Evolutionary conservation across 2,888 invertebrate genomes (phyloP).

Genomic region (Stictocephala bisonia): DNA sequence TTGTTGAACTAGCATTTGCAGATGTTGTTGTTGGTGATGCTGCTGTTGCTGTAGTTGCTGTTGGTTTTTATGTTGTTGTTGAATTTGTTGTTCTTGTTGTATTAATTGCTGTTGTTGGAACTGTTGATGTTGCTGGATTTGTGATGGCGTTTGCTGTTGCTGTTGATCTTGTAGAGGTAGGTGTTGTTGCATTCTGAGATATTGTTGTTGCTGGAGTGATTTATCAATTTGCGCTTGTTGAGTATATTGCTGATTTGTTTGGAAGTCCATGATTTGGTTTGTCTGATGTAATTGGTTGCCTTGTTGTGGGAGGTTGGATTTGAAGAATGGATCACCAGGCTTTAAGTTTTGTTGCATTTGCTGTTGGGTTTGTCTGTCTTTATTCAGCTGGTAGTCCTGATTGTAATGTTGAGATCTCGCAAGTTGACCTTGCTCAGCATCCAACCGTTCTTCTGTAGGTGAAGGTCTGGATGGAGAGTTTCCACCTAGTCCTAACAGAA

Average conservation of each 20-base stretch:
- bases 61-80: conserved; percentile 54
- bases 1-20: conserved; percentile 45
- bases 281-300: neutral
- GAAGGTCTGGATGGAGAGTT: conserved; percentile 62
- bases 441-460: conserved; percentile 62
- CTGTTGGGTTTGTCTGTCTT: conserved; percentile 46
- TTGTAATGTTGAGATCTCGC: conserved; percentile 12
- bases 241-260: conserved; percentile 46
- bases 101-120: conserved; percentile 37
- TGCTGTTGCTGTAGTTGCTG: conserved; percentile 55
- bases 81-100: conserved; percentile 48
- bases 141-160: conserved; percentile 54
- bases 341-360: conserved; percentile 40
- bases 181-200: conserved; percentile 46
- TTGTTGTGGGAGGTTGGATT: conserved; percentile 10
- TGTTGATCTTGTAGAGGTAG: conserved; percentile 51
- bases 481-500: conserved; percentile 61
- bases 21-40: conserved; percentile 63
- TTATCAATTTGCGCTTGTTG: conserved; percentile 39
- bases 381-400: conserved; percentile 37
- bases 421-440: conserved; percentile 52
- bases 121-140: conserved; percentile 48
- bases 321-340: conserved; percentile 19
- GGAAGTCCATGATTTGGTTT: conserved; percentile 10
- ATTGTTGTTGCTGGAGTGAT: conserved; percentile 36